These are phyloP conservation scores for Malurus elegans DNA, from an alignment of 2,113 vertebrate genomes.

Conservation along the genomic window DNA sequence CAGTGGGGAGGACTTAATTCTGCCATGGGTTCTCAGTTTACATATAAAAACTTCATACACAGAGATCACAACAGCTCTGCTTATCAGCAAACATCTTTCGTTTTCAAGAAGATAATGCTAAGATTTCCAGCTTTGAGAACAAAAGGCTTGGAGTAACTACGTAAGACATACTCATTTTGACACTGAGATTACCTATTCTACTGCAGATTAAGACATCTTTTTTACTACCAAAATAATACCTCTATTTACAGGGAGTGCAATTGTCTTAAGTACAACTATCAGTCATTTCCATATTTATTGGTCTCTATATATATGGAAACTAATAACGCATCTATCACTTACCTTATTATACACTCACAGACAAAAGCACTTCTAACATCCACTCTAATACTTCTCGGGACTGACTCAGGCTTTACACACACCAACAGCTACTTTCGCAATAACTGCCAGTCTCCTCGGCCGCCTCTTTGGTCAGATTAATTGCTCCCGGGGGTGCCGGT, in stretches of 20 bases:
- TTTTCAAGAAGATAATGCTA: background rate
- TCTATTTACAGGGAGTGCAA: background rate
- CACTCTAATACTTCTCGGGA: background rate
- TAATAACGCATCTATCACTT: background rate
- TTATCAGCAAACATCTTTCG: background rate
- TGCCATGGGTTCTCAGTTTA: background rate
- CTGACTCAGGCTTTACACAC: background rate
- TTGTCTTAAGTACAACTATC: background rate
- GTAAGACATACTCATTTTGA: background rate
- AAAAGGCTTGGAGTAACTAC: background rate
- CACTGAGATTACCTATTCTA: background rate
- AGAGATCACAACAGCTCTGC: background rate
- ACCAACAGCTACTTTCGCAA: conserved; percentile 24
- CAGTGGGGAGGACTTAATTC: background rate
- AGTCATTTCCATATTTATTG: conserved; percentile 10
- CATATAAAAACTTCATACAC: background rate
- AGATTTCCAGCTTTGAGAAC: background rate
- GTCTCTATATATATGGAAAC: background rate
- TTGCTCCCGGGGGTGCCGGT: background rate
- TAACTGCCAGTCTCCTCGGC: background rate
- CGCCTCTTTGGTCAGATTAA: background rate
- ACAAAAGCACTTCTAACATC: conserved; percentile 2
- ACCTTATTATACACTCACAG: background rate
- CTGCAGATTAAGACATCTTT: background rate
- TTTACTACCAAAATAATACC: background rate